Conservation (phyloP, 53 echinoderm and acorn worm genomes). For the Holothuria leucospilota region DNA sequence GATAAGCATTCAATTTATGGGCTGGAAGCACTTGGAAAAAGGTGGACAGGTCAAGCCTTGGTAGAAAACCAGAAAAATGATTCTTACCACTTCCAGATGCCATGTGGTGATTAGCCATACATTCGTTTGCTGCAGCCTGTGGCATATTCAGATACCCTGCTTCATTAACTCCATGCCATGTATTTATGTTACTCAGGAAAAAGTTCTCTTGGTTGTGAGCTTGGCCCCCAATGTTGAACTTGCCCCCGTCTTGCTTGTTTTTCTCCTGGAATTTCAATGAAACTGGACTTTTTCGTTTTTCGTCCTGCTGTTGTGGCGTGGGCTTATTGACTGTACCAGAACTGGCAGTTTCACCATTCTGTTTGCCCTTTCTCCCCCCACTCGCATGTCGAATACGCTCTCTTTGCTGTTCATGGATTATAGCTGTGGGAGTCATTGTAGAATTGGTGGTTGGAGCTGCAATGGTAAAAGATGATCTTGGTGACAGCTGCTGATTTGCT, state of each 20-base stretch:
- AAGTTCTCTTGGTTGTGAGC: slow-evolving; percentile 18
- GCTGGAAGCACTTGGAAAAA: slow-evolving; percentile 93
- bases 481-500: background rate
- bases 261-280: slow-evolving; percentile 15
- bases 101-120: slow-evolving; percentile 8
- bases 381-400: slow-evolving; percentile 46
- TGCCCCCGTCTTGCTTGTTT: slow-evolving; percentile 12
- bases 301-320: background rate
- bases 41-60: slow-evolving; percentile 87
- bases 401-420: slow-evolving; percentile 46
- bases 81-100: slow-evolving; percentile 50
- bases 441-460: background rate
- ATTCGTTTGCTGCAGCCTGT: slow-evolving; percentile 23
- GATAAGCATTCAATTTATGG: slow-evolving; percentile 96
- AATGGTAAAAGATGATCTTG: background rate
- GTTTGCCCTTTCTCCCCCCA: slow-evolving; percentile 35
- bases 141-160: slow-evolving; percentile 38
- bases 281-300: slow-evolving; percentile 16
- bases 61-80: slow-evolving; percentile 77
- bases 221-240: background rate
- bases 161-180: slow-evolving; percentile 46
- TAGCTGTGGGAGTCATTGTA: slow-evolving; percentile 32
- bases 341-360: background rate
- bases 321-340: background rate
- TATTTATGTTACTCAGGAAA: slow-evolving; percentile 43